Base-by-base conservation (phyloP, 2,888 invertebrate genomes). In the Uloborus plumipes region DNA sequence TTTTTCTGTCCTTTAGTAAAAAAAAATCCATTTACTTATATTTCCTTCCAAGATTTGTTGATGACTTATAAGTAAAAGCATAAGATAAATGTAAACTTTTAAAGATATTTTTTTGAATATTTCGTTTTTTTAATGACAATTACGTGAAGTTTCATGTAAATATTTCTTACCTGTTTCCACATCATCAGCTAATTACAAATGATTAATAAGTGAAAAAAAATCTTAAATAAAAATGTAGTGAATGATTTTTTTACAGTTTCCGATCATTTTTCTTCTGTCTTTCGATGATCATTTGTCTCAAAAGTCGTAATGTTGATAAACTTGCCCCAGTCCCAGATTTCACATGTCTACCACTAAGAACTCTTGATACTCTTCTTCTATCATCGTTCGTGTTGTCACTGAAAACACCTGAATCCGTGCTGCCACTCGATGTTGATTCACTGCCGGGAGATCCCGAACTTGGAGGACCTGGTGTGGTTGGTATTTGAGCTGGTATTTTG, bases 281-380 rank as follows among this genome's bases (percentile, higher is more conserved):
- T 22, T 77, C 69, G 7, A 70, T 53, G 15, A 77, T 62, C 70
- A 77, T 70, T 62, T 77, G 76, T 20, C 76, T 39, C 22, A 77
- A 51, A 3, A 69, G 61, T 16, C 70, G 49, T 15, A 77, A 62
- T 16, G 76, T 77, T 1, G 51, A 49, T 18, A 70, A 31, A 18
- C 76, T 77, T 20, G 76, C 76, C 16, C 76, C 76, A 13, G 76
- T 77, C 22, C 76, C 76, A 16, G 76, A 62, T 70, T 70, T 69
- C n/a, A 77, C 70, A 49, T 77, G 70, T 22, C 70, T 70, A 31
- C 70, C 70, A 53, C 69, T 77, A 16, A 70, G 39, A 14, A 62
- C 76, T 39, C 76, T 51, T 15, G 69, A n/a, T 16, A 64, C 26
- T 20, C 76, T 14, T 62, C 76, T 26, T 2, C 76, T 26, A 18